These are phyloP conservation scores for Idris sp. DNA, from an alignment of 1,140 invertebrate species.

Conservation along the genomic window DNA sequence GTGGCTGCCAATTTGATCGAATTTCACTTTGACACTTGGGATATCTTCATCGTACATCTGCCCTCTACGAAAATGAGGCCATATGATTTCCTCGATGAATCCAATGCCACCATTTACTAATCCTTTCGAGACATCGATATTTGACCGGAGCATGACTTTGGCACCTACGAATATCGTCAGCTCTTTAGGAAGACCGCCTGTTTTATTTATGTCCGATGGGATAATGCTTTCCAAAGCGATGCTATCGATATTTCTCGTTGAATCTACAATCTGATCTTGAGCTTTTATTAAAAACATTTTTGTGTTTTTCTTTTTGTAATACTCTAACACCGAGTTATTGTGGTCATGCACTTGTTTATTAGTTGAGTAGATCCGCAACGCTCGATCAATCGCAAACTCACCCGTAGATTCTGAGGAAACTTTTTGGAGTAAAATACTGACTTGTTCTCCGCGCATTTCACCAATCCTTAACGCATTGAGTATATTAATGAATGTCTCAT, in stretches of 20 bases:
- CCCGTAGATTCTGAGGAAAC: slow-evolving; percentile 6
- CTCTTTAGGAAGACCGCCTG: slow-evolving; percentile 21
- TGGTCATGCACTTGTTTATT: slow-evolving; percentile 28
- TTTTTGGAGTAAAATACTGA: slow-evolving; percentile 18
- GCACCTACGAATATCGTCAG: slow-evolving; percentile 15
- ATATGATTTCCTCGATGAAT: slow-evolving; percentile 27
- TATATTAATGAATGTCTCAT: slow-evolving; percentile 60
- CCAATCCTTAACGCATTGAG: slow-evolving; percentile 45
- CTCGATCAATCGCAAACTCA: slow-evolving; percentile 20
- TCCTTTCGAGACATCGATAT: slow-evolving; percentile 12
- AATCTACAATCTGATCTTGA: slow-evolving; percentile 17
- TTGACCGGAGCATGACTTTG: slow-evolving; percentile 24
- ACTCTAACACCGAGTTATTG: slow-evolving; percentile 15
- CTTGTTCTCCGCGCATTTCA: slow-evolving; percentile 7
- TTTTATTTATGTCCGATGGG: slow-evolving; percentile 28
- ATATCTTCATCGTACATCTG: slow-evolving; percentile 21
- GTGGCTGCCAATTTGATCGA: slow-evolving; percentile 17
- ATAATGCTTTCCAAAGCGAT: slow-evolving; percentile 19
- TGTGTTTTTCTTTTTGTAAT: slow-evolving; percentile 10
- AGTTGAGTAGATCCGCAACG: slow-evolving; percentile 17
- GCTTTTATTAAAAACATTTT: slow-evolving; percentile 9
- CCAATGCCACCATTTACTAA: slow-evolving; percentile 24
- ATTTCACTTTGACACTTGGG: slow-evolving; percentile 12
- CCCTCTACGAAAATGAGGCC: slow-evolving; percentile 13
- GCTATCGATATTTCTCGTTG: slow-evolving; percentile 18